Evolutionary conservation across 2,888 invertebrate genomes (phyloP), one percentile per base, ranked within the genome.

Genomic region (Xylota segnis): DNA sequence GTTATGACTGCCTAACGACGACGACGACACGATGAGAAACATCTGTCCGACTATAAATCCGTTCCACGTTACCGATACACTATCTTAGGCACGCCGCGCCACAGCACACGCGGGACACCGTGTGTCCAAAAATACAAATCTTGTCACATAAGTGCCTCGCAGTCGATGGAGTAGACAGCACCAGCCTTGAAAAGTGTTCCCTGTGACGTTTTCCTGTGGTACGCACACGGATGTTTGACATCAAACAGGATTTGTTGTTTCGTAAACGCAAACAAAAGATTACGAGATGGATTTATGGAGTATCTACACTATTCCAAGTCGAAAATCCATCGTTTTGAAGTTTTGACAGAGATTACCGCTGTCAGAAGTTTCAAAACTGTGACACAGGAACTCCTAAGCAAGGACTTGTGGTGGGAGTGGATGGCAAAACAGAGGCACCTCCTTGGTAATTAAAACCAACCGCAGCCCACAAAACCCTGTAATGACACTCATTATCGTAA

Each of bases 21-120:
- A 2, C 32, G 10, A 12, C 34, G 27, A 34, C 61, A 50, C 70
- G 75, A 84, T 76, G 84, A 71, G 72, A 82, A 86, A 82, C 86
- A 86, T 86, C 86, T 86, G 86, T 63, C 82, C 54, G 54, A 54
- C 76, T 54, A 86, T 86, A 86, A 86, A 86, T 86, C 72, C 72
- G 86, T 77, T 86, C 68, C 68, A 16, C 65, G 63, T 68, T 77
- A 56, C 9, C 59, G 78, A 56, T 45, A 65, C 32, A 52, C 50
- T 34, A 56, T 71, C 50, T 43, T 54, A 56, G 50, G 74, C 68
- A 83, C 61, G 79, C 65, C 83, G 59, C 70, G 40, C 65, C 68
- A 74, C 52, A 70, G 58, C 50, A 34, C 59, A 45, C 29, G 70
- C 29, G 76, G 76, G 56, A 63, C 65, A 58, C 29, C n/a, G 63